A percentile compares a stretch with the other conserved stretches of the same genome.
phyloP scores from a whole-genome alignment of 2,888 invertebrate genomes.

The Hetaerina titia region DNA sequence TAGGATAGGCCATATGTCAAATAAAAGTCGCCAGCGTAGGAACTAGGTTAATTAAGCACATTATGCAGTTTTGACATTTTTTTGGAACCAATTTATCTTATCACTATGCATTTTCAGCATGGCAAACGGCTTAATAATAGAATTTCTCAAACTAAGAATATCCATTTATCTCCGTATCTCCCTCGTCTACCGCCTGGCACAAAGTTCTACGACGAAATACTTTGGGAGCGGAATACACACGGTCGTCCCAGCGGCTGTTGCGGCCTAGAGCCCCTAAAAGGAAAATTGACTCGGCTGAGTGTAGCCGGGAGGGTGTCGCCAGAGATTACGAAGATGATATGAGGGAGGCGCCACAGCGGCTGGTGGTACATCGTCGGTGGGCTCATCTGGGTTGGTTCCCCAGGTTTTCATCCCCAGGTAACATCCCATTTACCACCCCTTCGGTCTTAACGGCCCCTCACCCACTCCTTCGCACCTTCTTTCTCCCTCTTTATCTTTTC shows the following conservation, averaged over 20 bases:
- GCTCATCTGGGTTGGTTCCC: neutral
- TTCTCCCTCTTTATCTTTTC: neutral
- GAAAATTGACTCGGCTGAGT: slow-evolving; percentile 36
- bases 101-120: too few species aligned
- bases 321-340: slow-evolving; percentile 51
- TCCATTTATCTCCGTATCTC: neutral
- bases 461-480: neutral
- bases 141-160: neutral
- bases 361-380: neutral
- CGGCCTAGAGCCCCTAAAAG: slow-evolving; percentile 8
- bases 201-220: neutral
- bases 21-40: too few species aligned
- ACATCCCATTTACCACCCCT: neutral
- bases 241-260: slow-evolving; percentile 44
- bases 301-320: slow-evolving; percentile 43
- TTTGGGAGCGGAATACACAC: neutral
- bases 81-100: too few species aligned
- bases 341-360: neutral
- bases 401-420: neutral
- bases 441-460: neutral
- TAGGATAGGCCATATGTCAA: too few species aligned
- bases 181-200: neutral
- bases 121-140: too few species aligned
- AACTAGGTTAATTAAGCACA: too few species aligned
- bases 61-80: too few species aligned